Conservation (phyloP, 2,888 invertebrate genomes). For the Agrotis segetum region DNA sequence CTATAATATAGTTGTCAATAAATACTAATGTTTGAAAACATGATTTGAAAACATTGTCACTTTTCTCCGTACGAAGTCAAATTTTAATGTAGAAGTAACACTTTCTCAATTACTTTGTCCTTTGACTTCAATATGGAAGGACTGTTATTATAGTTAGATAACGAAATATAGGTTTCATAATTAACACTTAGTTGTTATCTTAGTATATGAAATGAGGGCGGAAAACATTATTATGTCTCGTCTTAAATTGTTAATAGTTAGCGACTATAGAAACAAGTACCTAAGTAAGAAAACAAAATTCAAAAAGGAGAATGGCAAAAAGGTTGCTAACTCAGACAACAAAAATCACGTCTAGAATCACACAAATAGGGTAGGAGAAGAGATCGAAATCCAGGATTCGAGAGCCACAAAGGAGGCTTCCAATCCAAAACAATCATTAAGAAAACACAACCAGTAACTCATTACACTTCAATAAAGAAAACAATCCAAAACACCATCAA, state of each 20-base stretch:
- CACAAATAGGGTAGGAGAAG: too few relatives aligned
- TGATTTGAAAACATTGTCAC: too few relatives aligned
- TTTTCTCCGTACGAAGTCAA: too few relatives aligned
- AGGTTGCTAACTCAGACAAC: too few relatives aligned
- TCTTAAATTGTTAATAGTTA: neutral
- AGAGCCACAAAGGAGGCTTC: too few relatives aligned
- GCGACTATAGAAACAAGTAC: too few relatives aligned
- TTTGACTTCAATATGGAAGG: neutral
- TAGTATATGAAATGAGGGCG: slow-evolving; percentile 7
- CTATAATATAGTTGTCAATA: too few relatives aligned
- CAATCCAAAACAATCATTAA: neutral
- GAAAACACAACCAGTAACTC: neutral
- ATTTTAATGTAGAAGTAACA: neutral
- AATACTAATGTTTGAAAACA: too few relatives aligned
- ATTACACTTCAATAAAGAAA: slow-evolving; percentile 3
- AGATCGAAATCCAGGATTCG: too few relatives aligned
- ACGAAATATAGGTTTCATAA: slow-evolving; percentile 9
- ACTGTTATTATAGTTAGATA: slow-evolving; percentile 2
- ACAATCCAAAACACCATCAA: slow-evolving; percentile 1
- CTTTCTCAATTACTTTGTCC: neutral
- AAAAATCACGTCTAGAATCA: too few relatives aligned
- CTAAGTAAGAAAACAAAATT: too few relatives aligned
- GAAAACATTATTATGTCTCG: neutral
- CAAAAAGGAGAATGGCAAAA: too few relatives aligned
- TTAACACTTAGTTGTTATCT: slow-evolving; percentile 15